Conservation (phyloP, 2,797 vertebrate species). For the Galaxias olidus region DNA sequence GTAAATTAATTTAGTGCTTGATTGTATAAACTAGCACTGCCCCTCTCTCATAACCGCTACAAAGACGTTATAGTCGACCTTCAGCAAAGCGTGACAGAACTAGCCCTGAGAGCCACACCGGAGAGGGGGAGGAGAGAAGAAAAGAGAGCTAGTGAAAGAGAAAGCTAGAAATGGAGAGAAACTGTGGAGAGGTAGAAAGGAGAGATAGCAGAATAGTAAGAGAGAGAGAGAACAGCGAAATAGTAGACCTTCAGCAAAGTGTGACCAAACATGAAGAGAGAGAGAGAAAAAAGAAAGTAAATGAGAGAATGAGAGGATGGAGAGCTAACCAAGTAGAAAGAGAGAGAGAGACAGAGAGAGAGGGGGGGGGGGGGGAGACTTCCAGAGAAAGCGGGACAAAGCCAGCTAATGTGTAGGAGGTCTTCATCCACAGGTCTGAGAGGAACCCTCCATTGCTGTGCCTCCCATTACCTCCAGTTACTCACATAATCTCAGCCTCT, state of each 20-base stretch:
- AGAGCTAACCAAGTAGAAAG: too few species aligned
- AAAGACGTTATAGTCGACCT: slow-evolving; percentile 63
- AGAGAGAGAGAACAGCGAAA: slow-evolving; percentile 20
- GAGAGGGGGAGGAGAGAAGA: slow-evolving; percentile 40
- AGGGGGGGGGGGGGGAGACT: slow-evolving; percentile 31
- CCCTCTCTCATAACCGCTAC: slow-evolving; percentile 51
- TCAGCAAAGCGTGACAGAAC: slow-evolving; percentile 60
- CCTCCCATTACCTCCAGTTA: too few species aligned
- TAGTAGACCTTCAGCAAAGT: too few species aligned
- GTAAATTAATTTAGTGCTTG: slow-evolving; percentile 47
- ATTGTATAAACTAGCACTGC: slow-evolving; percentile 30
- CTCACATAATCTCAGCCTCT: too few species aligned
- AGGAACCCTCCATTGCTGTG: too few species aligned
- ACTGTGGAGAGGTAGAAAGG: slow-evolving; percentile 9
- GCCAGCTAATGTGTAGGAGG: too few species aligned
- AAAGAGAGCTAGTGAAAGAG: slow-evolving; percentile 24
- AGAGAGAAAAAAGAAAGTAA: too few species aligned
- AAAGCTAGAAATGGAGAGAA: background rate
- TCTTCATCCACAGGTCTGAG: too few species aligned
- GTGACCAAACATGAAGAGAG: background rate
- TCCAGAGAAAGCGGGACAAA: slow-evolving; percentile 27
- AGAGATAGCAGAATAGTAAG: slow-evolving; percentile 19
- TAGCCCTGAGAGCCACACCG: slow-evolving; percentile 43
- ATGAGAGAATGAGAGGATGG: slow-evolving; percentile 20
- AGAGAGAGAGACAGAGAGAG: slow-evolving; percentile 40